Evolutionary conservation across 23 tunicate species (phyloP), one percentile per base, ranked within the genome.

Genomic region (Diplosoma virens): DNA sequence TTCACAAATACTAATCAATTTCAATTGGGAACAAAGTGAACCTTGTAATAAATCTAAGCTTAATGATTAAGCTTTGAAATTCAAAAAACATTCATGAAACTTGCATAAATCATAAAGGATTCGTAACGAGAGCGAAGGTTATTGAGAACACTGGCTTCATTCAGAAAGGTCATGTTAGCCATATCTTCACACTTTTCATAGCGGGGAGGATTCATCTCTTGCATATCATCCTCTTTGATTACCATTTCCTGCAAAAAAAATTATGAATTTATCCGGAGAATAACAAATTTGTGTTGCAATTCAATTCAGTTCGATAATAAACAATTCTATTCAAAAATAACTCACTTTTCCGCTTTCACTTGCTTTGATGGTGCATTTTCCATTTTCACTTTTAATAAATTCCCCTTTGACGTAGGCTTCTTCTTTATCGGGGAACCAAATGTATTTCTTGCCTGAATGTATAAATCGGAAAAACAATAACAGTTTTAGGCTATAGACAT

Each of bases 91-190:
- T n/a, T n/a, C n/a, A n/a, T 6, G 3, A 47, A 56, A 78, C 84
- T 70, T 72, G 82, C 96, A 65, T 89, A 89, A 41, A 89, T 89
- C 96, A 89, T 89, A 63, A 89, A 89, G 18, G 88, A 63, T 37
- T 82, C 96, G 61, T 89, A 89, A 23, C 96, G 80, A 21, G 69
- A 50, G 54, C 86, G 58, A 52, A 89, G 72, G 50, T 89, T 89
- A 76, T 89, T 89, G 22, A 89, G 66, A 29, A 89, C 96, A 35
- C 84, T 69, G 18, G 96, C 96, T 65, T 90, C 97, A 77, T 84
- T 84, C 21, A 90, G 82, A 78, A 86, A 86, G 56, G 97, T 90
- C 97, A 90, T 90, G 82, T 74, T 74, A 25, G 83, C 97, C 97
- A 90, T 90, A 72, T 90, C 97, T 58, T 90, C 97, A 46, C 90